Evolutionary conservation across 1,140 invertebrate genomes (phyloP).

Genomic region (Hydropsyche tenuis): DNA sequence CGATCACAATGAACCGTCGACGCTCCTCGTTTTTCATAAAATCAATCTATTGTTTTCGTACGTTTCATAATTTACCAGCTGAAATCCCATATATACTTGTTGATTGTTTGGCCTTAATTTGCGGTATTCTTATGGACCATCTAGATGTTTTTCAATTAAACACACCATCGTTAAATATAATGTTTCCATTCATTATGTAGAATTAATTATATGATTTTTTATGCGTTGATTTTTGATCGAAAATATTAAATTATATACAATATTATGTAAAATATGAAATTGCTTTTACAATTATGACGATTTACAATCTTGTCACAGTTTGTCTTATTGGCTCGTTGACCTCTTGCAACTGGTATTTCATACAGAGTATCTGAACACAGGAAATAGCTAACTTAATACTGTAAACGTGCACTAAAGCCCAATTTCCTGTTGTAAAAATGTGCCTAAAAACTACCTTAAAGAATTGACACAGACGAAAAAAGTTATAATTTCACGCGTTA

Average conservation of each 20-base stretch:
- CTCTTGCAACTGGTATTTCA: too few species aligned
- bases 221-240: too few species aligned
- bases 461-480: neutral
- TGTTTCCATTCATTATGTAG: too few species aligned
- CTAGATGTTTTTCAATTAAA: neutral
- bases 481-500: neutral
- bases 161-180: neutral
- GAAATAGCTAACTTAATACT: neutral
- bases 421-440: constrained; percentile 5
- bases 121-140: too few species aligned
- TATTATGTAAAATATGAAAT: too few species aligned
- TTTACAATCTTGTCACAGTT: too few species aligned
- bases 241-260: too few species aligned
- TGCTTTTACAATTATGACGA: too few species aligned
- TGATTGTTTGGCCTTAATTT: neutral
- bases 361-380: neutral
- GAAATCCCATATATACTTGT: too few species aligned
- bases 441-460: neutral
- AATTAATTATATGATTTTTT: too few species aligned
- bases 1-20: neutral
- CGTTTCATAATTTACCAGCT: constrained; percentile 6
- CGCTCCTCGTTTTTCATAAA: neutral
- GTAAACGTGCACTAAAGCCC: neutral
- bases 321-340: too few species aligned
- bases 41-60: constrained; percentile 11